Evolutionary conservation across 2,888 invertebrate genomes (phyloP).

Genomic region (Acanthoscelides obtectus): DNA sequence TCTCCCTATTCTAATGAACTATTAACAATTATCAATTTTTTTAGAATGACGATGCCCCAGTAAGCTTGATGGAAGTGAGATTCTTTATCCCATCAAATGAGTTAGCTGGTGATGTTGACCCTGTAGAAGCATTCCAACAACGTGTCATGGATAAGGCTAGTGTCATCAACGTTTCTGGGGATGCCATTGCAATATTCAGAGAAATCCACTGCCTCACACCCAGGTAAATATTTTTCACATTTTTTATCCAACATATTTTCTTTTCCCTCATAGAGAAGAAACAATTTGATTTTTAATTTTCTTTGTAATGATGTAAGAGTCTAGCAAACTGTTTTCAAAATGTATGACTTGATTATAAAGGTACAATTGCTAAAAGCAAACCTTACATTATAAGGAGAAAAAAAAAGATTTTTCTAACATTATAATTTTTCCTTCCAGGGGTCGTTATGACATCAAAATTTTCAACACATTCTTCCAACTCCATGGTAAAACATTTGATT

Average conservation of each 20-base stretch:
- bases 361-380: no score
- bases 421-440: constrained; percentile 64
- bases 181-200: constrained; percentile 94
- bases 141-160: constrained; percentile 97
- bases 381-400: no score
- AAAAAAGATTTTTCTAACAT: no score
- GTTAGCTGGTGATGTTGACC: constrained; percentile 79
- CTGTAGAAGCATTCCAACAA: constrained; percentile 95
- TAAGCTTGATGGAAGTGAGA: constrained; percentile 94
- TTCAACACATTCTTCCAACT: constrained; percentile 88
- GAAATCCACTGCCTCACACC: constrained; percentile 98
- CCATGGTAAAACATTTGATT: constrained; percentile 98
- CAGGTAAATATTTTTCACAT: constrained; percentile 56
- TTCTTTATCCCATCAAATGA: constrained; percentile 95
- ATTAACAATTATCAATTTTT: constrained; percentile 27
- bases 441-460: constrained; percentile 94
- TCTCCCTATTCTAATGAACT: constrained; percentile 2
- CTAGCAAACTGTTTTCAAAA: no score
- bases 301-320: no score
- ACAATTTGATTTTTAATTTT: no score
- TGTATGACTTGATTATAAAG: no score
- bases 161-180: constrained; percentile 95
- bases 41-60: constrained; percentile 96
- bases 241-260: background rate
- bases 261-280: background rate